Conservation (phyloP, 2,797 vertebrate species). For the Mormyrops attenuatus region DNA sequence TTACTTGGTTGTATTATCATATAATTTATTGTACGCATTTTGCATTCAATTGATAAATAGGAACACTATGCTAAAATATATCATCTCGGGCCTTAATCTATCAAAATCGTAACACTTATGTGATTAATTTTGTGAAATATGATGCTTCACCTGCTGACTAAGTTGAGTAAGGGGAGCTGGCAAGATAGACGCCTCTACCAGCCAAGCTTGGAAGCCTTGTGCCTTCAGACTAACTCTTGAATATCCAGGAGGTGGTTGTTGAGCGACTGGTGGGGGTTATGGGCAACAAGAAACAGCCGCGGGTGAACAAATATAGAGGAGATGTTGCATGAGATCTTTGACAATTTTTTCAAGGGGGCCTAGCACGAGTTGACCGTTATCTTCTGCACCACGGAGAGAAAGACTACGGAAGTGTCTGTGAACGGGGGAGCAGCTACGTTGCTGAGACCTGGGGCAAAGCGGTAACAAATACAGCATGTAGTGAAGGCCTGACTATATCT, state of each 20-base stretch:
- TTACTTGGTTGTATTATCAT: slow-evolving; percentile 24
- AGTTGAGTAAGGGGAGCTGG: neutral
- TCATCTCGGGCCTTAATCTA: slow-evolving; percentile 24
- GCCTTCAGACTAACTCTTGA: neutral
- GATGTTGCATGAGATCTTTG: neutral
- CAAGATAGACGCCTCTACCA: neutral
- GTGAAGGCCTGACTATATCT: neutral
- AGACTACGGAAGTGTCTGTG: neutral
- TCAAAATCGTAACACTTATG: slow-evolving; percentile 28
- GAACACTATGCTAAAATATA: slow-evolving; percentile 25
- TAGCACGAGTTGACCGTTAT: neutral
- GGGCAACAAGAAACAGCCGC: neutral
- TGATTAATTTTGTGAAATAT: slow-evolving; percentile 38
- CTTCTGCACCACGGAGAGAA: neutral
- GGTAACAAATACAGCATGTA: neutral
- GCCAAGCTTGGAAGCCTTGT: neutral
- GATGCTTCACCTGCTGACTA: slow-evolving; percentile 27
- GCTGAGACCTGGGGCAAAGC: neutral
- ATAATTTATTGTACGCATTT: slow-evolving; percentile 30
- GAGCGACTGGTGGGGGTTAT: neutral
- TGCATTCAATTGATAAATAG: slow-evolving; percentile 32
- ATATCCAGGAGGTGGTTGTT: neutral
- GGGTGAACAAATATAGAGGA: neutral
- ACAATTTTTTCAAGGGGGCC: neutral
- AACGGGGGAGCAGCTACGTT: neutral